Conservation (phyloP, 2,113 vertebrate genomes). For the Thalassarche chlororhynchos region DNA sequence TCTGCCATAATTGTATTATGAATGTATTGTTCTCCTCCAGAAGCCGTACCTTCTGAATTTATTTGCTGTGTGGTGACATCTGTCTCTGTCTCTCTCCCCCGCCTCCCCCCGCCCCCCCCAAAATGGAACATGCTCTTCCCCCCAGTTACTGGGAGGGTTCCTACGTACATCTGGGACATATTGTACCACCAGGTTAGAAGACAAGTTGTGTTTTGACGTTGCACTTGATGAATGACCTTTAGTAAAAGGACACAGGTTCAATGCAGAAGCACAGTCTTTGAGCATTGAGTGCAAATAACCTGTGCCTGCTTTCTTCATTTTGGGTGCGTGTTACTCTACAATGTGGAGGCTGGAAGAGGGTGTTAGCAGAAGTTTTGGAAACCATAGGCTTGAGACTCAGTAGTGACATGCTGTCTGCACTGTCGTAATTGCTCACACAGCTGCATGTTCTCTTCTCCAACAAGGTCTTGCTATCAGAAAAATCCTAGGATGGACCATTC, state of each 20-base stretch:
- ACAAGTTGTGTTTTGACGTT: neutral
- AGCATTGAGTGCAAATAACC: neutral
- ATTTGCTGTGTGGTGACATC: conserved; percentile 6
- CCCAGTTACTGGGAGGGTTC: neutral
- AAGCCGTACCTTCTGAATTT: conserved; percentile 24
- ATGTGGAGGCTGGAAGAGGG: neutral
- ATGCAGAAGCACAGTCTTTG: neutral
- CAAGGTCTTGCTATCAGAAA: neutral
- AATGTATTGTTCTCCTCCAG: conserved; percentile 58
- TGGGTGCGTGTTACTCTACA: neutral
- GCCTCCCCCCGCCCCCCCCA: neutral
- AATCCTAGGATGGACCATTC: neutral
- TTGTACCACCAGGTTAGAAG: neutral
- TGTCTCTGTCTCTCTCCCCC: neutral
- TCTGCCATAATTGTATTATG: conserved; percentile 59
- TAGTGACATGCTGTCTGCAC: fast-evolving
- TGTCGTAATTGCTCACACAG: neutral
- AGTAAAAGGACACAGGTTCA: neutral
- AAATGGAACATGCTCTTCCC: neutral
- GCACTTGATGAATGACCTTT: conserved; percentile 11
- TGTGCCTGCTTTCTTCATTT: neutral
- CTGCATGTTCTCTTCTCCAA: neutral
- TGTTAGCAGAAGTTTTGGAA: neutral
- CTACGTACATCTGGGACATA: neutral
- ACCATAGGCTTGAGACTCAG: neutral